Base-by-base conservation (phyloP, 2,797 vertebrate species). In the Melanitta fusca region DNA sequence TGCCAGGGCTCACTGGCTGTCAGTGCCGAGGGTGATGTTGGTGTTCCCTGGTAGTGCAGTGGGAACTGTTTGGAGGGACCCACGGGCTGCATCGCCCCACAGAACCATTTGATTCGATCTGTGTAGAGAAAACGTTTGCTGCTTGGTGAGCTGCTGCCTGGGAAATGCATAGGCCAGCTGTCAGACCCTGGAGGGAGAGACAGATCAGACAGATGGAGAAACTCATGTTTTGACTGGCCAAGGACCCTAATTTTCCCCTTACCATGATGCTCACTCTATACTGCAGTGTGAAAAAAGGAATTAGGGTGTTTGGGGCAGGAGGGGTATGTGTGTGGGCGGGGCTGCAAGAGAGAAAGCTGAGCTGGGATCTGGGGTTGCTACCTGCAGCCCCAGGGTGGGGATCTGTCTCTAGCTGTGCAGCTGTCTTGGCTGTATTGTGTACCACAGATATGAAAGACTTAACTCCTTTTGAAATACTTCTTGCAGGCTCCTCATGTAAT, bases 401-500 rank as follows among this genome's bases (percentile, higher is more conserved):
- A 0, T n/a, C 62, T 91, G 19, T 57, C 39, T 94, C 39, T 68
- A 51, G 0, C 34, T 25, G 4, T 22, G 17, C 51, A 39, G 51
- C 51, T 39, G 36, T 30, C 34, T 64, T 61, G 61, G 14, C 66
- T 84, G 17, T 51, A 4, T 62, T 68, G 21, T 45, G 12, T 10
- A 2, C 34, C 34, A 7, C 54, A 56, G 70, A 51, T 64, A 12
- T 1, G n/a, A 72, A 70, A 32, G 20, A 21, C 56, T 28, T 91
- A n/a, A 95, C 28, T 38, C 38, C 9, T 92, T 60, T 81, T 0
- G 1, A 85, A 89, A 90, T 61, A 10, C 22, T 85, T 82, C 15
- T 86, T 91, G 13, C 93, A 98, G 98, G 97, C 98, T 70, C 99
- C 99, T 95, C 99, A 99, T 73, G 97, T 98, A 28, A 89, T 99